Evolutionary conservation across 2,888 invertebrate genomes (phyloP).

Genomic region (Parnassius glacialis): DNA sequence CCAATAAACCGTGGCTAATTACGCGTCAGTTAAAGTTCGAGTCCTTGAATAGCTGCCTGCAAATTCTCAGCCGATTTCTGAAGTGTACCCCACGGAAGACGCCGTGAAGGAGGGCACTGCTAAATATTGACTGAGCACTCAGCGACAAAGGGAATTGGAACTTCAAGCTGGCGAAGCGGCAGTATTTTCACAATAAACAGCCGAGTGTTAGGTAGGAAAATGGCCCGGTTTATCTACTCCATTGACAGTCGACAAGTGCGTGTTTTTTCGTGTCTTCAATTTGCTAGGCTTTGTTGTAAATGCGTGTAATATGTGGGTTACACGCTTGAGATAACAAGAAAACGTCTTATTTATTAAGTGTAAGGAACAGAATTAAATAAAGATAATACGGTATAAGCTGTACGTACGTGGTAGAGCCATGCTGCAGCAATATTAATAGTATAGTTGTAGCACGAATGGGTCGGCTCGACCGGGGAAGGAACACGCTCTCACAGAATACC

Average conservation of each 20-base stretch:
- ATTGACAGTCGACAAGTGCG: slow-evolving; percentile 25
- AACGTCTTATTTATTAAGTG: slow-evolving; percentile 9
- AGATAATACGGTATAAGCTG: no score
- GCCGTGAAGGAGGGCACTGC: slow-evolving; percentile 34
- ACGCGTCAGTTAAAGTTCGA: slow-evolving; percentile 10
- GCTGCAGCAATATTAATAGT: no score
- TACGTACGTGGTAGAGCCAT: no score
- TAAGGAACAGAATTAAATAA: not conserved
- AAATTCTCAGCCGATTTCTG: slow-evolving; percentile 24
- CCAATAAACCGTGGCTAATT: not conserved
- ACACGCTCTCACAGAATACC: no score
- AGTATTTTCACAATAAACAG: slow-evolving; percentile 58
- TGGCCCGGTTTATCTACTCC: slow-evolving; percentile 37
- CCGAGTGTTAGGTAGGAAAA: slow-evolving; percentile 49
- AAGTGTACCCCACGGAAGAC: slow-evolving; percentile 28
- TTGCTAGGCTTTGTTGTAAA: slow-evolving; percentile 20
- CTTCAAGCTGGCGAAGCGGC: slow-evolving; percentile 35
- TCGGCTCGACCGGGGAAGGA: no score
- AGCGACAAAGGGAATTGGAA: slow-evolving; percentile 57
- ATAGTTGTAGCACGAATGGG: no score
- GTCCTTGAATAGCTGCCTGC: slow-evolving; percentile 26
- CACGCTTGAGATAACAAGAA: not conserved
- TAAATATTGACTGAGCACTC: slow-evolving; percentile 66
- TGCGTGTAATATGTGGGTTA: not conserved
- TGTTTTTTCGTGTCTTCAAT: slow-evolving; percentile 28